Evolutionary conservation across 53 echinoderm and acorn worm genomes (phyloP).

Genomic region (Zoroaster sp.): DNA sequence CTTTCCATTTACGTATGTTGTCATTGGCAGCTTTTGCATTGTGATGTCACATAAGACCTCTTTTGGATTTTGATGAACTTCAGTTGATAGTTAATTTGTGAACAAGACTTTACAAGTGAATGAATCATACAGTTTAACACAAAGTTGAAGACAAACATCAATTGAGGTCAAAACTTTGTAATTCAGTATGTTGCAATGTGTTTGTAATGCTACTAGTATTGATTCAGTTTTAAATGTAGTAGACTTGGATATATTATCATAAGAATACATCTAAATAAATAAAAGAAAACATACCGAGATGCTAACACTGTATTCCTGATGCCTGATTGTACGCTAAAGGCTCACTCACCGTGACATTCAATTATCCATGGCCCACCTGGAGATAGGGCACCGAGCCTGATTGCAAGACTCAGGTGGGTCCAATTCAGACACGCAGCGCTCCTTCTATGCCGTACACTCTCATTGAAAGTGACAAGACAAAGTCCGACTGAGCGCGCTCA

Average conservation of each 20-base stretch:
- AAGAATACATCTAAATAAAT: background rate
- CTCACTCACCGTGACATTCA: constrained; percentile 43
- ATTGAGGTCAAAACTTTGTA: too few species aligned
- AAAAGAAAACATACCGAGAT: background rate
- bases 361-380: constrained; percentile 31
- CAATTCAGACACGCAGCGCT: constrained; percentile 28
- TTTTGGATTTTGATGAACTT: too few species aligned
- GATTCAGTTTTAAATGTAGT: too few species aligned
- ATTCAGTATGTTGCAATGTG: too few species aligned
- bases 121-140: too few species aligned
- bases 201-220: too few species aligned
- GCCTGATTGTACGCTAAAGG: background rate
- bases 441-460: background rate
- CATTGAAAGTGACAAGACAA: constrained; percentile 8
- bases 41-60: too few species aligned
- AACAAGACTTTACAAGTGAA: too few species aligned
- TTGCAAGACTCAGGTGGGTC: constrained; percentile 7
- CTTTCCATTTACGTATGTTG: too few species aligned
- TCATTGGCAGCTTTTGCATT: too few species aligned
- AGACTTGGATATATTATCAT: background rate
- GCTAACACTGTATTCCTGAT: background rate
- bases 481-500: background rate
- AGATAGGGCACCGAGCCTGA: constrained; percentile 5
- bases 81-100: too few species aligned
- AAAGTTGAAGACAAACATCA: too few species aligned